Evolutionary conservation across 2,888 invertebrate species (phyloP).

Genomic region (Germaria angustata): DNA sequence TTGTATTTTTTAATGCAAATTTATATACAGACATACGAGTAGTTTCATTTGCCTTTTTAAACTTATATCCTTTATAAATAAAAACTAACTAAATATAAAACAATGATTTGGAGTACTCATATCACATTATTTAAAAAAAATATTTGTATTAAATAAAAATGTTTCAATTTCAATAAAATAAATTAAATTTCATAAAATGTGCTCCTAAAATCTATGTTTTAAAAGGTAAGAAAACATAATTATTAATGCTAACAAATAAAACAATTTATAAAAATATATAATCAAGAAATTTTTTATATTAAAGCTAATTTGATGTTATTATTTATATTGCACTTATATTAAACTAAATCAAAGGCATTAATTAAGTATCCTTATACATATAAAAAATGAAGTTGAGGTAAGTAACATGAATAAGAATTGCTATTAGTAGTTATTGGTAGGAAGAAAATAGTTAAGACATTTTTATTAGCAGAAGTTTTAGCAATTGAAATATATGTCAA

Average conservation of each 20-base stretch:
- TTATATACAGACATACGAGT: too few species aligned
- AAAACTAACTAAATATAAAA: background rate
- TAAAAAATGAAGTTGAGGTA: background rate
- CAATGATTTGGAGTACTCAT: slow-evolving; percentile 36
- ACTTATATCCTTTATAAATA: background rate
- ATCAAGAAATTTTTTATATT: background rate
- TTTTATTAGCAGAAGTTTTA: too few species aligned
- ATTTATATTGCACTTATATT: slow-evolving; percentile 23
- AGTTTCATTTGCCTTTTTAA: background rate
- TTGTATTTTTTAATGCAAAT: background rate
- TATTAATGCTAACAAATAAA: slow-evolving; percentile 8
- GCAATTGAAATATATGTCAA: too few species aligned
- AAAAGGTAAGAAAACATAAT: background rate
- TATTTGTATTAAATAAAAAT: background rate
- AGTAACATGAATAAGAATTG: background rate
- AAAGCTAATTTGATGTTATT: slow-evolving; percentile 28
- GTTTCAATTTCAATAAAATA: background rate
- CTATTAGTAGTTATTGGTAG: too few species aligned
- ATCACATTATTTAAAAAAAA: slow-evolving; percentile 34
- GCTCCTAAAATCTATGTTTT: background rate
- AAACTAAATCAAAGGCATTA: background rate
- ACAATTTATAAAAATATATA: slow-evolving; percentile 21
- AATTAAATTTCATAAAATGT: background rate
- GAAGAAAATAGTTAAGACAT: too few species aligned
- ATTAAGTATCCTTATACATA: background rate